phyloP scores from a whole-genome alignment of 2,888 invertebrate genomes.

The Saturnia pavonia region DNA sequence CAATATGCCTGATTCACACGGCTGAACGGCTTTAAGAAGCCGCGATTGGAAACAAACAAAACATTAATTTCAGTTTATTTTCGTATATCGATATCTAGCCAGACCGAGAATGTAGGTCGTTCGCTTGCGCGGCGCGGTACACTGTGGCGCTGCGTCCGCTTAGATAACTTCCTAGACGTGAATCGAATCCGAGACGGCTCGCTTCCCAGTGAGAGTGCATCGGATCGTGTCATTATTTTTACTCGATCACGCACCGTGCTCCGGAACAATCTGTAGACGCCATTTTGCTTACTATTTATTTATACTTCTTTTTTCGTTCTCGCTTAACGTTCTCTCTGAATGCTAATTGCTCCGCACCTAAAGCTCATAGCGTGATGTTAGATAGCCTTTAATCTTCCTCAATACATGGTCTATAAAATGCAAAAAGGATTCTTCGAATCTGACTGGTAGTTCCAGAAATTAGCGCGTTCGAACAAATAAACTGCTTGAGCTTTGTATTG shows the following conservation, averaged over 20 bases:
- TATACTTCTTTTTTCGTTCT: too few species aligned
- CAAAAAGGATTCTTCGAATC: too few species aligned
- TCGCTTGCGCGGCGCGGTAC: not conserved
- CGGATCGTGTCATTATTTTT: not conserved
- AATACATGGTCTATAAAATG: too few species aligned
- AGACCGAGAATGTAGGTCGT: slow-evolving; percentile 10
- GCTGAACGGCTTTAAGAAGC: not conserved
- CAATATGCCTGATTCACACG: not conserved
- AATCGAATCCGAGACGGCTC: slow-evolving; percentile 10
- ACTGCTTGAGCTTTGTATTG: too few species aligned
- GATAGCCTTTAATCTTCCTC: too few species aligned
- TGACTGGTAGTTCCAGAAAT: too few species aligned
- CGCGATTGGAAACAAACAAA: slow-evolving; percentile 9
- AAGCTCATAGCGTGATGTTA: too few species aligned
- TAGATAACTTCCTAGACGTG: slow-evolving; percentile 10
- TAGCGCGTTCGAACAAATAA: too few species aligned
- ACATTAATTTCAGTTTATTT: slow-evolving; percentile 12
- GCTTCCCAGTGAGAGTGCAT: slow-evolving; percentile 8
- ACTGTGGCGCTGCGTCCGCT: not conserved
- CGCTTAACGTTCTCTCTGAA: too few species aligned
- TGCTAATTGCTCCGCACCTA: too few species aligned
- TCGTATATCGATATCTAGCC: slow-evolving; percentile 12
- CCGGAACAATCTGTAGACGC: not conserved
- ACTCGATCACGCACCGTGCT: slow-evolving; percentile 4
- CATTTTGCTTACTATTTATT: not conserved